Evolutionary conservation across 2,113 vertebrate genomes (phyloP).

Genomic region (Larimichthys crocea): DNA sequence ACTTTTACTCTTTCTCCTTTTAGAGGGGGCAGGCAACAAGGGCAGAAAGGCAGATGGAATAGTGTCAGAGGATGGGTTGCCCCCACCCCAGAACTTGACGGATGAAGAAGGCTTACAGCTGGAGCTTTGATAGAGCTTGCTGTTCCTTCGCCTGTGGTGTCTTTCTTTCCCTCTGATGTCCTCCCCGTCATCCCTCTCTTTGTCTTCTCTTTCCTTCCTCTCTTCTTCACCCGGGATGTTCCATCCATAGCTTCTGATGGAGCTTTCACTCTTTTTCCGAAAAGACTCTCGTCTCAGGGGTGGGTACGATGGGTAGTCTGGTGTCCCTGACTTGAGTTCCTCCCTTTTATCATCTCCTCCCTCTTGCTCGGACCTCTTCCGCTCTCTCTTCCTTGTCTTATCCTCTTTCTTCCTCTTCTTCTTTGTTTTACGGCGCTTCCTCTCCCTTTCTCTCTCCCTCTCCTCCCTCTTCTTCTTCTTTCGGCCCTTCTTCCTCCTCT

Average conservation of each 20-base stretch:
- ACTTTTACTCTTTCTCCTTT: constrained; percentile 82
- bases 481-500: constrained; percentile 82
- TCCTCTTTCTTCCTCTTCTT: constrained; percentile 85
- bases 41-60: constrained; percentile 83
- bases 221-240: constrained; percentile 77
- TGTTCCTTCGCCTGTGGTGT: constrained; percentile 66
- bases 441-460: constrained; percentile 79
- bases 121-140: constrained; percentile 75
- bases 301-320: constrained; percentile 79
- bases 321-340: constrained; percentile 75
- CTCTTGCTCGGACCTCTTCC: constrained; percentile 78
- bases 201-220: constrained; percentile 76
- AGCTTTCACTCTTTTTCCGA: constrained; percentile 83
- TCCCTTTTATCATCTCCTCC: constrained; percentile 81
- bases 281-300: constrained; percentile 79
- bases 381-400: constrained; percentile 74
- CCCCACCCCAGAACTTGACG: constrained; percentile 84
- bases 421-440: constrained; percentile 83
- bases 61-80: constrained; percentile 73
- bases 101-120: constrained; percentile 80
- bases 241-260: constrained; percentile 82
- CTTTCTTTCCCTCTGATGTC: constrained; percentile 76
- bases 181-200: constrained; percentile 76
- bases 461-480: constrained; percentile 86
- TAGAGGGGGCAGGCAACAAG: constrained; percentile 82